A percentile compares a stretch with the other conserved stretches of the same genome.
phyloP scores from a whole-genome alignment of 2,113 vertebrate genomes.

The Gorsachius goisagi region DNA sequence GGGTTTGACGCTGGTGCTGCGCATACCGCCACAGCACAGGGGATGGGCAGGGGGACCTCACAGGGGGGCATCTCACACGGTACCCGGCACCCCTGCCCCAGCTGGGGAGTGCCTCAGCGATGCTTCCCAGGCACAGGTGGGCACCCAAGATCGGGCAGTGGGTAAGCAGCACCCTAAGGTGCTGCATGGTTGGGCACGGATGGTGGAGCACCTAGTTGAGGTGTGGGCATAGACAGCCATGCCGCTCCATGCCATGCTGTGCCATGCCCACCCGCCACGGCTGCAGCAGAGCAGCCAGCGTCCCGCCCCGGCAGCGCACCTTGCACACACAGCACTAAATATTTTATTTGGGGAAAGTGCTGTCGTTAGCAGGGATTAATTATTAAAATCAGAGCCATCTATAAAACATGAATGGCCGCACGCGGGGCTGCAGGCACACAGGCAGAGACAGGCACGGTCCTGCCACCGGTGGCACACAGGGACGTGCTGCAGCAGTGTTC shows the following conservation, averaged over 20 bases:
- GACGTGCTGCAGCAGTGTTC: fast-evolving
- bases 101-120: background rate
- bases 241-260: no score
- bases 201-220: background rate
- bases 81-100: background rate
- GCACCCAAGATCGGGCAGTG: background rate
- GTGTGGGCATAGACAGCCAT: background rate
- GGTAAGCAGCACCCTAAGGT: background rate
- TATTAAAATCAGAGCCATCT: constrained; percentile 59
- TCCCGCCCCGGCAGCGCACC: background rate
- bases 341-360: constrained; percentile 67
- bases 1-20: fast-evolving
- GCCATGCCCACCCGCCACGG: background rate
- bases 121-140: background rate
- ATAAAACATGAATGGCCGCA: constrained; percentile 44
- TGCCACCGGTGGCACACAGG: background rate
- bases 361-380: constrained; percentile 59
- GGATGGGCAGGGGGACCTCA: background rate
- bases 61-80: background rate
- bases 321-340: constrained; percentile 53
- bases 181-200: background rate
- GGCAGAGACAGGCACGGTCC: background rate
- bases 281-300: background rate
- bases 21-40: background rate
- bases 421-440: background rate